Evolutionary conservation across 2,113 vertebrate genomes (phyloP), one percentile per base, ranked within the genome.

Genomic region (Hippocampus zosterae): DNA sequence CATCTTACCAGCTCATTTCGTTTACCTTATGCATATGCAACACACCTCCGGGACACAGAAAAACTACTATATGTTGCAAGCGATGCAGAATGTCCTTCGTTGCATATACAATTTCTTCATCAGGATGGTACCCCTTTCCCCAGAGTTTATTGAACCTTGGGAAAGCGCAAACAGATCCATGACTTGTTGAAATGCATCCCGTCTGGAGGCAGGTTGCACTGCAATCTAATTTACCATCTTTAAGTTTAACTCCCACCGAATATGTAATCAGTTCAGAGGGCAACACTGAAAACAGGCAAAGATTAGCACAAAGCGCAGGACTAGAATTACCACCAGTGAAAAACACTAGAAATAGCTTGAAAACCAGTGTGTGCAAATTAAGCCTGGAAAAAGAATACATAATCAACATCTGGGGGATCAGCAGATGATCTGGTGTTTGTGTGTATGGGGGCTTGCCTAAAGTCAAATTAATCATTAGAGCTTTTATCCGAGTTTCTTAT

Each of bases 11-110:
- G 85, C 87, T 89, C 87, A 85, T 90, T 85, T 80, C 73, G 65
- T 88, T 88, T 89, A 87, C 79, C 87, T 91, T 82, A 90, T 92
- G 88, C 91, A 91, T 91, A 91, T 91, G 89, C 87, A 92, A 89
- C 77, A 88, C 79, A 90, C 89, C 88, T 90, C 75, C 77, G 80
- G 88, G 91, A 91, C 81, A 73, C 71, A 53, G 79, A 77, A 76
- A 84, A 85, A 81, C 76, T 42, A 64, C 40, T 1, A 25, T 85
- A 88, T 90, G 88, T 85, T 68, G 73, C 84, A 83, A 86, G 86
- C 64, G 68, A 89, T 83, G 85, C 84, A 68, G 81, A 87, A 77
- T 81, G 86, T 81, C 77, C 85, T 79, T 81, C 84, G 84, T 87
- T 77, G 71, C 83, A 87, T 84, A 85, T 83, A 88, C 84, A 88